Evolutionary conservation across 2,797 vertebrate genomes (phyloP).

Genomic region (Trachurus trachurus): DNA sequence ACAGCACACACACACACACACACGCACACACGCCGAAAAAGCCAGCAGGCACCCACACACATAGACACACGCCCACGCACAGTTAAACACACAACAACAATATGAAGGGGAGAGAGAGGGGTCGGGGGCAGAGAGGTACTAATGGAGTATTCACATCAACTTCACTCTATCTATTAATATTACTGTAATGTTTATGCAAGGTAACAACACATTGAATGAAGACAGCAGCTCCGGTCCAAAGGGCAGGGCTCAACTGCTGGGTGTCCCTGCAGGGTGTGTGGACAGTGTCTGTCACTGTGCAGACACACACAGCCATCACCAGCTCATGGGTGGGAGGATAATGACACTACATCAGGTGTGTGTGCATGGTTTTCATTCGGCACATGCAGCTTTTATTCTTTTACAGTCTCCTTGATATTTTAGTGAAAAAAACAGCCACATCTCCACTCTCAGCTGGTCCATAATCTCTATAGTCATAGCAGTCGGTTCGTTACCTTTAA

Average conservation of each 20-base stretch:
- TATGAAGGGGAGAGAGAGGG: constrained; percentile 18
- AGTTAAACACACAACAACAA: constrained; percentile 35
- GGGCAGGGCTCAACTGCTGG: background rate
- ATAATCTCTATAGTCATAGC: too few species aligned
- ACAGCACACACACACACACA: constrained; percentile 17
- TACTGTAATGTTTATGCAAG: background rate
- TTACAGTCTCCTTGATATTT: background rate
- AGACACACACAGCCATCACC: background rate
- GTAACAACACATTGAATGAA: constrained; percentile 5
- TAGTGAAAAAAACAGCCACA: background rate
- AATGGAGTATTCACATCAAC: constrained; percentile 7
- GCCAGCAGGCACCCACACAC: constrained; percentile 15
- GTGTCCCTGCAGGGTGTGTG: constrained; percentile 6
- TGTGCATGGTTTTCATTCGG: constrained; percentile 22
- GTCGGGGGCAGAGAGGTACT: background rate
- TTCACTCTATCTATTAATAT: constrained; percentile 1
- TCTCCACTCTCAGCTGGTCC: background rate
- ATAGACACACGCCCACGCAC: constrained; percentile 22
- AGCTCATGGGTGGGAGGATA: constrained; percentile 28
- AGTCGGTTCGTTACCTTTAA: too few species aligned
- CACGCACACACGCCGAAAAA: constrained; percentile 11
- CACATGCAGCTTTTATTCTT: background rate
- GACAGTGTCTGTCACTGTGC: background rate
- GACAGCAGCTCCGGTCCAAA: background rate
- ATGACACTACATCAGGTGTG: constrained; percentile 4